These are phyloP conservation scores for Uria lomvia DNA, from an alignment of 2,113 vertebrate genomes.

Conservation along the genomic window DNA sequence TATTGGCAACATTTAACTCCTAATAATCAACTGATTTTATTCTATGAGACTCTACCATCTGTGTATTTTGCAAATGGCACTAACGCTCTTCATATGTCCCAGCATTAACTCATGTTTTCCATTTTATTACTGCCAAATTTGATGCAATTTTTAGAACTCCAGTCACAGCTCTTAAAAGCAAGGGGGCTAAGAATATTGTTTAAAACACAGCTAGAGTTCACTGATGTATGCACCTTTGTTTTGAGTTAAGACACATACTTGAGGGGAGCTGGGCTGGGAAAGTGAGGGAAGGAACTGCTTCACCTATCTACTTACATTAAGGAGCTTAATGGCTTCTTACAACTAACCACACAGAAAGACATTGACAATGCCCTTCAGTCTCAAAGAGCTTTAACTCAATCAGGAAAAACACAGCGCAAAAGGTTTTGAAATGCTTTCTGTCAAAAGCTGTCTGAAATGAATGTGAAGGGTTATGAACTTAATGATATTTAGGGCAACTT, in stretches of 20 bases:
- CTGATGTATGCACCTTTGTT: neutral
- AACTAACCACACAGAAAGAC: neutral
- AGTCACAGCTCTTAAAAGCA: neutral
- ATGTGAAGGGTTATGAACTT: neutral
- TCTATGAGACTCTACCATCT: neutral
- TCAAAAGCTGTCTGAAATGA: neutral
- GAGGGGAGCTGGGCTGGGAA: neutral
- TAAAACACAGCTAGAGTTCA: neutral
- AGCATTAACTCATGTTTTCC: neutral
- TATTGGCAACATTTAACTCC: neutral
- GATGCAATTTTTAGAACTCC: neutral
- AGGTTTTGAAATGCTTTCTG: neutral
- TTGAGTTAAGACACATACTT: neutral
- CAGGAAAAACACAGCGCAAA: neutral
- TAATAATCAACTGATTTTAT: neutral
- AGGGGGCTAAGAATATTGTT: neutral
- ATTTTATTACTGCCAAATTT: neutral
- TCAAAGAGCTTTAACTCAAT: neutral
- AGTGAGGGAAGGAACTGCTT: neutral
- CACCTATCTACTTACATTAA: neutral
- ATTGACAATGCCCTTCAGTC: neutral
- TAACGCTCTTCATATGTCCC: neutral
- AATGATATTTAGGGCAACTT: neutral
- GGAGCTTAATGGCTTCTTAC: neutral
- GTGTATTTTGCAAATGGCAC: neutral